phyloP scores from a whole-genome alignment of 2,888 invertebrate species.

The Rhagonycha fulva region DNA sequence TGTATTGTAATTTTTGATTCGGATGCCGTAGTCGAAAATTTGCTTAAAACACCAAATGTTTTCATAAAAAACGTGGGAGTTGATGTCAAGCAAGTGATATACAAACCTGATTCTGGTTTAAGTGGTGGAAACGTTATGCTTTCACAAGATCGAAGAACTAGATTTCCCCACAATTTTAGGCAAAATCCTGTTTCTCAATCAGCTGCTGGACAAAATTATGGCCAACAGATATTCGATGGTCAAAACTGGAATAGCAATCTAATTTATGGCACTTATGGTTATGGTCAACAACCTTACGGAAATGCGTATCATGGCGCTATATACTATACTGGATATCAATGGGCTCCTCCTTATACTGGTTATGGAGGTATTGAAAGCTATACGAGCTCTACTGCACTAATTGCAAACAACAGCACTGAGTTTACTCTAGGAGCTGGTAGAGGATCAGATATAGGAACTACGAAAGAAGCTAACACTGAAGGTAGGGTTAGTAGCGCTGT shows the following conservation, averaged over 20 bases:
- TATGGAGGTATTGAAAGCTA: not conserved
- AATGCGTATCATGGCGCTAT: no score
- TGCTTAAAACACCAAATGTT: constrained; percentile 90
- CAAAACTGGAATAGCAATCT: no score
- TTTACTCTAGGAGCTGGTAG: constrained; percentile 56
- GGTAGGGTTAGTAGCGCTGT: constrained; percentile 59
- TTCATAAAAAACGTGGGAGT: constrained; percentile 92
- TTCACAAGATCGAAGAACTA: no score
- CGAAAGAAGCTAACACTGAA: constrained; percentile 58
- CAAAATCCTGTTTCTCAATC: no score
- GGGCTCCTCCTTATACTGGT: not conserved
- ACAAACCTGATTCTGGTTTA: constrained; percentile 72
- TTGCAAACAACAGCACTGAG: not conserved
- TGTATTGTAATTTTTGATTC: constrained; percentile 98
- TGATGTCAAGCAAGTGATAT: constrained; percentile 94
- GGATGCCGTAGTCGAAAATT: constrained; percentile 90
- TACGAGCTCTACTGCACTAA: not conserved
- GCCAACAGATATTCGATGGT: no score
- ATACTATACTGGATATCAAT: not conserved
- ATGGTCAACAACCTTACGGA: no score
- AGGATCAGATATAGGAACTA: constrained; percentile 59
- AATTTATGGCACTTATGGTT: no score
- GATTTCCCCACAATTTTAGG: no score
- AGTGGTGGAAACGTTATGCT: no score
- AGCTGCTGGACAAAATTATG: no score